Evolutionary conservation across 2,797 vertebrate genomes (phyloP).

Genomic region (Gymnopithys bicolor): DNA sequence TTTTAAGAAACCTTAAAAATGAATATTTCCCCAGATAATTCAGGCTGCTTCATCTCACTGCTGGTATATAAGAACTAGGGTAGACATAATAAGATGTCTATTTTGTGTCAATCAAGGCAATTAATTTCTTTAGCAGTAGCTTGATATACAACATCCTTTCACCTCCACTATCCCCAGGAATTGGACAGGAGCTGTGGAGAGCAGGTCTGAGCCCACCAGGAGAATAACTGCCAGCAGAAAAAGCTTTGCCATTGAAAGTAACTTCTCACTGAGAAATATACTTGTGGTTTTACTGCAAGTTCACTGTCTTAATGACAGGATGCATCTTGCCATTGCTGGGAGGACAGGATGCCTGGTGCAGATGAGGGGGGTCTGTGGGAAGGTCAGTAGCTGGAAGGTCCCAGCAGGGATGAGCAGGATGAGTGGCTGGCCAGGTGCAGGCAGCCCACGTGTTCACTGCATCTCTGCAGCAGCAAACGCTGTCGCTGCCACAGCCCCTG

Average conservation of each 20-base stretch:
- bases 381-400: not conserved
- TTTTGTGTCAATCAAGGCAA: not conserved
- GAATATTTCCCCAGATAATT: not conserved
- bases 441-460: not conserved
- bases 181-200: rapidly evolving
- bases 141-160: not conserved
- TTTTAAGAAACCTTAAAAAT: conserved; percentile 18
- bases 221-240: not conserved
- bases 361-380: rapidly evolving
- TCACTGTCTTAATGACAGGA: not conserved
- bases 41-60: not conserved
- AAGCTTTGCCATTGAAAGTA: not conserved
- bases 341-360: not conserved
- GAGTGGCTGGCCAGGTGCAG: not conserved
- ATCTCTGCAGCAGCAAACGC: not conserved
- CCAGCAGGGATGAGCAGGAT: not conserved
- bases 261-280: not conserved
- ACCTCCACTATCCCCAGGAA: not conserved
- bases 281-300: not conserved
- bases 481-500: not conserved
- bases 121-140: not conserved
- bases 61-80: not conserved
- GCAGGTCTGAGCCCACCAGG: not conserved
- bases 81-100: not conserved
- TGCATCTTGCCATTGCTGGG: not conserved